Evolutionary conservation across 2,113 vertebrate genomes (phyloP).

Genomic region (Spilogale gracilis): DNA sequence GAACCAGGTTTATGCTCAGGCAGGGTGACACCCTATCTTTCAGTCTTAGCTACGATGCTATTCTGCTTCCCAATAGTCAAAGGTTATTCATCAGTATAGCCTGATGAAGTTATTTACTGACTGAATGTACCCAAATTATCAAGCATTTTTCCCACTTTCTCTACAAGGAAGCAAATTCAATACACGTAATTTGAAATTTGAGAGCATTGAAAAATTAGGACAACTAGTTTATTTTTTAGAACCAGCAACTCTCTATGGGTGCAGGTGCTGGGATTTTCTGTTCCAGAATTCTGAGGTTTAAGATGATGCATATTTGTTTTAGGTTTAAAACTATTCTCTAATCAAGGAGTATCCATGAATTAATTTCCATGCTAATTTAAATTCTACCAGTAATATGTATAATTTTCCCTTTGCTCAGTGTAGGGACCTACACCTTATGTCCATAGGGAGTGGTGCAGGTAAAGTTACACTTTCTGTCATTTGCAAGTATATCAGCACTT

Average conservation of each 20-base stretch:
- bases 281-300: slow-evolving; percentile 4
- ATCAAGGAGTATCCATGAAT: slow-evolving; percentile 32
- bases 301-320: neutral
- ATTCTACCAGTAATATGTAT: neutral
- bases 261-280: neutral
- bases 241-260: neutral
- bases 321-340: neutral
- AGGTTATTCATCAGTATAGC: neutral
- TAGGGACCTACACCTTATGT: slow-evolving; percentile 90
- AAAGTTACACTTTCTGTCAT: slow-evolving; percentile 93
- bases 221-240: slow-evolving; percentile 5
- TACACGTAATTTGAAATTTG: slow-evolving; percentile 2
- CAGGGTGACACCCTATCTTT: neutral
- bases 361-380: slow-evolving; percentile 46
- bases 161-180: slow-evolving; percentile 31
- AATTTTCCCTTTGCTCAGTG: neutral
- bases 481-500: slow-evolving; percentile 92
- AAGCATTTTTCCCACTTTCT: neutral
- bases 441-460: slow-evolving; percentile 90
- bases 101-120: slow-evolving; percentile 29
- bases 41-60: neutral
- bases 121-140: slow-evolving; percentile 35
- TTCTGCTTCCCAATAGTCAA: neutral
- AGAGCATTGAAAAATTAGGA: slow-evolving; percentile 38
- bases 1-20: neutral